Evolutionary conservation across 2,888 invertebrate genomes (phyloP).

Genomic region (Gymnoscelis rufifasciata): DNA sequence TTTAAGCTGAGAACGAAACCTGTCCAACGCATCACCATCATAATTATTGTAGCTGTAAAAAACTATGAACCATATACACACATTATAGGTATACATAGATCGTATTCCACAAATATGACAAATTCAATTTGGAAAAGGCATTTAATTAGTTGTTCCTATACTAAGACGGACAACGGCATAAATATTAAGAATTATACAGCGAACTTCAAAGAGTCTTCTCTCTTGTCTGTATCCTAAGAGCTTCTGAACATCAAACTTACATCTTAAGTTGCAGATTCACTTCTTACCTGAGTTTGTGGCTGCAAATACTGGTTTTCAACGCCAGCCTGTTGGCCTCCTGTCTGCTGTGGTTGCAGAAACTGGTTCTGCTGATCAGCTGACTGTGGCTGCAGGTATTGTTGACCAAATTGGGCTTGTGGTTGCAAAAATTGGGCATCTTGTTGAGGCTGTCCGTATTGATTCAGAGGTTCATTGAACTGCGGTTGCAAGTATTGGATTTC

Average conservation of each 20-base stretch:
- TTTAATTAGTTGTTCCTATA: too few species aligned
- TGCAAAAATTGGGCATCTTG: conserved; percentile 20
- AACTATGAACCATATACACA: too few species aligned
- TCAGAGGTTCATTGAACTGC: conserved; percentile 1
- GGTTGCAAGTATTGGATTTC: conserved; percentile 19
- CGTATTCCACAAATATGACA: too few species aligned
- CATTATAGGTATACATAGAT: too few species aligned
- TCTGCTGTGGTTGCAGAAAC: conserved; percentile 14
- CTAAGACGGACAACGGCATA: too few species aligned
- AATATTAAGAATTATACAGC: too few species aligned
- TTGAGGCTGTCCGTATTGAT: conserved; percentile 9
- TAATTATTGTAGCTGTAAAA: too few species aligned
- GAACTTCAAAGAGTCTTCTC: too few species aligned
- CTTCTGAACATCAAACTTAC: not conserved
- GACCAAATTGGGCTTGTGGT: conserved; percentile 26
- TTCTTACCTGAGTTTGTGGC: conserved; percentile 15
- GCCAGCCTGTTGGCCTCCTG: conserved; percentile 3
- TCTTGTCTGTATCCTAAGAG: not conserved
- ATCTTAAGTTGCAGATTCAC: not conserved
- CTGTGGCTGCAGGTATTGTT: conserved; percentile 13
- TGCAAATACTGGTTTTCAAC: conserved; percentile 25
- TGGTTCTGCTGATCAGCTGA: conserved; percentile 16
- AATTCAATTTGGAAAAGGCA: too few species aligned
- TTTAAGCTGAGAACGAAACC: too few species aligned
- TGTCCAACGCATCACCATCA: too few species aligned